Evolutionary conservation across 2,888 invertebrate genomes (phyloP).

Genomic region (Eupithecia subumbrata): DNA sequence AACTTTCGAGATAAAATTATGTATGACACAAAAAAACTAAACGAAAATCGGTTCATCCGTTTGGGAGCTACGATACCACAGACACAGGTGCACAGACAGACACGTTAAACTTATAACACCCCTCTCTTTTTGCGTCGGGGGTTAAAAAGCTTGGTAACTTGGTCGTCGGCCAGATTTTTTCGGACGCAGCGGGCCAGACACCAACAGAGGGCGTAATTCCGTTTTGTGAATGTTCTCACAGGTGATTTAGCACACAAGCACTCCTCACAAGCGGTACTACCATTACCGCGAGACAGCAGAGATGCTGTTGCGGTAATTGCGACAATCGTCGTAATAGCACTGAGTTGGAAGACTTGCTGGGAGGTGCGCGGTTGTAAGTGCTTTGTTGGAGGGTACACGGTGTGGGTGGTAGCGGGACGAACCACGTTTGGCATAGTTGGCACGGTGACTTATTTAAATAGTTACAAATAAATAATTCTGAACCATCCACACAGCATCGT

Average conservation of each 20-base stretch:
- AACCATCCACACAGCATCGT: no score
- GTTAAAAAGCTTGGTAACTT: background rate
- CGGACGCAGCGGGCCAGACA: background rate
- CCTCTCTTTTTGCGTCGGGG: no score
- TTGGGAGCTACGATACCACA: no score
- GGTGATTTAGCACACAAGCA: background rate
- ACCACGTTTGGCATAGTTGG: background rate
- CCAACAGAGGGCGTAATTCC: background rate
- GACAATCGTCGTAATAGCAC: slow-evolving; percentile 41
- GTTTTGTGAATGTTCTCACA: background rate
- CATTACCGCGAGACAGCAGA: slow-evolving; percentile 18
- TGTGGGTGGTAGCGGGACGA: slow-evolving; percentile 11
- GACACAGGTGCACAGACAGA: no score
- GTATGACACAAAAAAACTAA: no score
- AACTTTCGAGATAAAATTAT: no score
- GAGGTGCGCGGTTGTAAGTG: slow-evolving; percentile 48
- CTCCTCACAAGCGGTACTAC: background rate
- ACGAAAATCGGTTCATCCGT: no score
- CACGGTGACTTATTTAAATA: no score
- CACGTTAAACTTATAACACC: no score
- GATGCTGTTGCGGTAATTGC: slow-evolving; percentile 42
- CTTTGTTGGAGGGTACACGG: slow-evolving; percentile 47
- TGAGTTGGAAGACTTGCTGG: slow-evolving; percentile 46
- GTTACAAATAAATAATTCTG: no score
- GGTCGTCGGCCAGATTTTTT: background rate